Base-by-base conservation (phyloP, 2,888 invertebrate genomes). In the Patella pellucida region DNA sequence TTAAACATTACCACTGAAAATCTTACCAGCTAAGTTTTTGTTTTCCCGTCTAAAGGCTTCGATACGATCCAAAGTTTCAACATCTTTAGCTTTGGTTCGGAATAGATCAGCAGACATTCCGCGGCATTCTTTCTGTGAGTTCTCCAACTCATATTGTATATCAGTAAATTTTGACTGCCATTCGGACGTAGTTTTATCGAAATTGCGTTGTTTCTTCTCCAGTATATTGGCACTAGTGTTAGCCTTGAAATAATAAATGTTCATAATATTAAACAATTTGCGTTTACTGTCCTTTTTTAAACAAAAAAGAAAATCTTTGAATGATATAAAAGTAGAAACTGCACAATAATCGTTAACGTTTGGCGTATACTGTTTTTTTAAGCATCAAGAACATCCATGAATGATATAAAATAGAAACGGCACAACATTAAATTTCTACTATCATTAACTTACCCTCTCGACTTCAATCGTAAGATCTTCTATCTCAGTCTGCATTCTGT, bases 161-260 rank as follows among this genome's bases (percentile, higher is more conserved):
- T 98, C 98, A 90, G 98, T 97, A 90, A 96, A 91, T 94, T 99
- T 99, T 93, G 97, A 95, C 93, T 99, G 98, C 99, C 99, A 99
- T 95, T 99, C 99, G 87, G 97, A 96, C 92, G 99, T 96, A 93
- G 98, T 97, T 93, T 98, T 98, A 94, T 99, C 99, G 94, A 99
- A 99, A 86, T 97, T 97, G 93, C 98, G 97, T 93, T 99, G 98
- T 93, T 98, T 98, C 96, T 99, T 99, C 93, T 99, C 99, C 90
- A 98, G 96, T 83, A 97, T 85, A 75, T 88, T 96, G 92, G 98
- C 97, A 91, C 81, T 83, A 71, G 84, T 83, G 69, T 82, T 85
- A 16, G 87, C 79, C 81, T 81, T 15, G n/a, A 50, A 41, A 41
- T 16, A 3, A 31, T 19, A 0, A 72, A 12, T 41, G 11, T 16